phyloP scores from a whole-genome alignment of 2,113 vertebrate species.

The Charadrius vociferus region DNA sequence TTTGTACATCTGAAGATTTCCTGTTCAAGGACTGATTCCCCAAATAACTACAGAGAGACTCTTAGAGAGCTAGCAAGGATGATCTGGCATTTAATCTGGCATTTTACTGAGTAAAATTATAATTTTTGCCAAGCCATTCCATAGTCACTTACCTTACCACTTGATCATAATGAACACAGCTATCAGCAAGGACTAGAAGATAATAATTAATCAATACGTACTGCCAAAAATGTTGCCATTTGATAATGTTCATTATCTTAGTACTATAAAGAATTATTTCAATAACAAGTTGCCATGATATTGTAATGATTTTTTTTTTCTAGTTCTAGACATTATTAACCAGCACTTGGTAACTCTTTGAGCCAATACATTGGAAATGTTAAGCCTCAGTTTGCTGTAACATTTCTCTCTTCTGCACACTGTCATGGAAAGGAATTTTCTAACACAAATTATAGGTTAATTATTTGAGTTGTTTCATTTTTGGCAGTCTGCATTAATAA shows the following conservation, averaged over 20 bases:
- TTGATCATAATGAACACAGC: constrained; percentile 20
- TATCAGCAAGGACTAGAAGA: constrained; percentile 2
- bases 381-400: neutral
- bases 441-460: neutral
- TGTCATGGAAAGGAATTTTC: constrained; percentile 2
- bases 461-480: neutral
- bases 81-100: constrained; percentile 60
- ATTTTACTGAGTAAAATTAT: constrained; percentile 30
- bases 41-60: constrained; percentile 31
- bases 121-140: constrained; percentile 41
- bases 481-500: neutral
- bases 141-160: constrained; percentile 14
- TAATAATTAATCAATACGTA: constrained; percentile 56
- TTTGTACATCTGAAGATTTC: neutral
- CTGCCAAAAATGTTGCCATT: constrained; percentile 32
- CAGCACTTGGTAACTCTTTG: neutral
- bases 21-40: constrained; percentile 38
- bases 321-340: neutral
- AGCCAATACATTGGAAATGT: neutral
- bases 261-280: constrained; percentile 28
- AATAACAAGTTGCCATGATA: constrained; percentile 11
- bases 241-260: constrained; percentile 6
- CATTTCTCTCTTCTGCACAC: neutral
- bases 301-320: neutral
- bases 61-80: constrained; percentile 44